Conservation (phyloP, 2,888 invertebrate genomes). For the Hymenopus coronatus region DNA sequence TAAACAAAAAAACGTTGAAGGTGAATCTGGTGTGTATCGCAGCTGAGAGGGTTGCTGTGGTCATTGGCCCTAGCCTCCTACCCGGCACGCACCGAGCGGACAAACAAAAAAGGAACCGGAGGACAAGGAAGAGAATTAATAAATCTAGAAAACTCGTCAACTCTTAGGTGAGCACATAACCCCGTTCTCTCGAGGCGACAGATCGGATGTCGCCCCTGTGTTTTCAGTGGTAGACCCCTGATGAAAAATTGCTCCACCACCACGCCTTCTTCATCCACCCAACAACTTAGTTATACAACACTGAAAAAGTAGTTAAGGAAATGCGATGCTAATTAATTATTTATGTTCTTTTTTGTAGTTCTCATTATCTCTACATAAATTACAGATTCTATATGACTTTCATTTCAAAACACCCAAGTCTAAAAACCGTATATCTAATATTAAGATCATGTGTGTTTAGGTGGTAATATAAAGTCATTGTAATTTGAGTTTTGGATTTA, state of each 20-base stretch:
- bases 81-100: background rate
- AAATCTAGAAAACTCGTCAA: conserved; percentile 2
- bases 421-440: no score
- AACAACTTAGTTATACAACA: background rate
- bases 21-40: background rate
- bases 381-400: no score
- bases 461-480: no score
- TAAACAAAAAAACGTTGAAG: background rate
- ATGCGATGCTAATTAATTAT: background rate
- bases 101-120: background rate
- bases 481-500: no score
- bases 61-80: background rate
- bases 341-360: no score
- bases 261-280: background rate
- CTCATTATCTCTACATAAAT: no score
- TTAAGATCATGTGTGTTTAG: no score
- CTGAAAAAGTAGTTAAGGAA: background rate
- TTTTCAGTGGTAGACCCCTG: background rate
- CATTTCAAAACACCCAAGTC: no score
- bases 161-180: background rate
- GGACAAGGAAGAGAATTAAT: background rate
- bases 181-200: background rate
- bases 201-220: background rate
- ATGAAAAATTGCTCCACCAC: background rate
- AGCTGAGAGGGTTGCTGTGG: background rate